Percentiles rank a stretch among this genome's conserved stretches.
phyloP scores from a whole-genome alignment of 2,888 invertebrate genomes.

The Catonia carolina region DNA sequence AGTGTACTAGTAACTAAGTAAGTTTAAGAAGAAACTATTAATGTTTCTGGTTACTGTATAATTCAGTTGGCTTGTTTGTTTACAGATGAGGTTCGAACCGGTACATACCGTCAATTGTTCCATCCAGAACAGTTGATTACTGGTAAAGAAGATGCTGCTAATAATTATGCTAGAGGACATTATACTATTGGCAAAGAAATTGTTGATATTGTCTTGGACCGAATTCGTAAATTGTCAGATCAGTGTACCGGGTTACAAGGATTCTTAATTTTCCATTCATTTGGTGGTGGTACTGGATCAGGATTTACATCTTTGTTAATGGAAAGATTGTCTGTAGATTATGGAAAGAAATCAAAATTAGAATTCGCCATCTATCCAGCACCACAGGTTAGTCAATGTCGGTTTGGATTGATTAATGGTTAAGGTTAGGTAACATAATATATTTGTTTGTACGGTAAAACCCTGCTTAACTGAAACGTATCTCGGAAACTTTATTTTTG shows the following conservation, averaged over 20 bases:
- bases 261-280: slow-evolving; percentile 58
- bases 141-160: slow-evolving; percentile 63
- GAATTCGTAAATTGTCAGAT: slow-evolving; percentile 51
- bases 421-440: background rate
- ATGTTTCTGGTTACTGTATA: too few species aligned
- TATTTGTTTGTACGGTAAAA: too few species aligned
- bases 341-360: slow-evolving; percentile 58
- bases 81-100: slow-evolving; percentile 12
- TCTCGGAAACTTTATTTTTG: too few species aligned
- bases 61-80: too few species aligned
- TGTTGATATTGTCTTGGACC: slow-evolving; percentile 50
- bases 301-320: slow-evolving; percentile 60
- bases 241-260: slow-evolving; percentile 53
- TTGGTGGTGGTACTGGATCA: slow-evolving; percentile 55
- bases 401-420: too few species aligned
- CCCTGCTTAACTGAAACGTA: too few species aligned
- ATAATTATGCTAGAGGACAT: slow-evolving; percentile 62
- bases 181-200: slow-evolving; percentile 59
- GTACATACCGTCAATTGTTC: slow-evolving; percentile 52
- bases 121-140: slow-evolving; percentile 63
- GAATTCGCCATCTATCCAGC: slow-evolving; percentile 62
- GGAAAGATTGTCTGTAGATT: slow-evolving; percentile 59
- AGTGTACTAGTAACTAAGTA: too few species aligned
- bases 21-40: too few species aligned
- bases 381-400: slow-evolving; percentile 45